phyloP scores from a whole-genome alignment of 1,140 invertebrate species.

The Bicyclus anynana region DNA sequence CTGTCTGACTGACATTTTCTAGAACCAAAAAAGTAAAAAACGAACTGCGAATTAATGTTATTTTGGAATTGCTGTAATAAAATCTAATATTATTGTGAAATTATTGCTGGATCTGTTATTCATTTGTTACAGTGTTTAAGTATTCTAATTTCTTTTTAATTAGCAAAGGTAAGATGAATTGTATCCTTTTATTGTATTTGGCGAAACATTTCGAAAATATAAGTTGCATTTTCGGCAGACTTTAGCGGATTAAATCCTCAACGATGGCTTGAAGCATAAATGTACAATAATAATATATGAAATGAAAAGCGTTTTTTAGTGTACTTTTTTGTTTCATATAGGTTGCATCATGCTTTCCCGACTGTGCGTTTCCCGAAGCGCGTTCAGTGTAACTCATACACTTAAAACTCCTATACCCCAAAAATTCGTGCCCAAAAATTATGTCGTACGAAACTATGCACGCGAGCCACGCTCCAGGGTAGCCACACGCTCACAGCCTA shows the following conservation, averaged over 20 bases:
- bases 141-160: too few species aligned
- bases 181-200: too few species aligned
- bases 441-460: slow-evolving; percentile 65
- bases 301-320: neutral
- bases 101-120: too few species aligned
- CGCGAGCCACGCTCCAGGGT: slow-evolving; percentile 59
- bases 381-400: slow-evolving; percentile 51
- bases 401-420: slow-evolving; percentile 56
- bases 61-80: too few species aligned
- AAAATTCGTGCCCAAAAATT: slow-evolving; percentile 62
- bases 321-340: slow-evolving; percentile 14
- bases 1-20: neutral
- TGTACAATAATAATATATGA: too few species aligned
- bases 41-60: neutral
- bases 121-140: too few species aligned
- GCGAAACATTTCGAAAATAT: too few species aligned
- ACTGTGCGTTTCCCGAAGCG: slow-evolving; percentile 57
- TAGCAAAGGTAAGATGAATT: too few species aligned
- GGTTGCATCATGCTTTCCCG: slow-evolving; percentile 68
- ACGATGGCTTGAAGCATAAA: too few species aligned
- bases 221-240: too few species aligned
- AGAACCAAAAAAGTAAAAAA: neutral
- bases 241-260: too few species aligned
- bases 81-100: too few species aligned
- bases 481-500: slow-evolving; percentile 47